phyloP scores from a whole-genome alignment of 1,140 invertebrate species.

The Myzus persicae region DNA sequence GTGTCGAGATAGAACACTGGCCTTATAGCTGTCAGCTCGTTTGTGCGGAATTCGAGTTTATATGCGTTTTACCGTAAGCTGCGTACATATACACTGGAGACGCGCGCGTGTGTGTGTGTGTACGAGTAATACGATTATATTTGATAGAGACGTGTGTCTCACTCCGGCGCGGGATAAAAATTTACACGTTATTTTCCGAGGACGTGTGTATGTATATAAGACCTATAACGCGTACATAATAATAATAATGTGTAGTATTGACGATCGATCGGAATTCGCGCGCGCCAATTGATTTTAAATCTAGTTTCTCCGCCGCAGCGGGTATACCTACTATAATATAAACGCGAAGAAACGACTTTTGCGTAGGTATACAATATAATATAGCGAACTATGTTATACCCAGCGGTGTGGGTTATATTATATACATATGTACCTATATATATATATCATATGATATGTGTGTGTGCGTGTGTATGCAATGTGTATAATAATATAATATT shows the following conservation, averaged over 20 bases:
- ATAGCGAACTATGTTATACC: neutral
- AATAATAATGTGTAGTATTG: neutral
- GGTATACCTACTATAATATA: too few species aligned
- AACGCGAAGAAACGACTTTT: neutral
- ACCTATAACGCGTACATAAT: neutral
- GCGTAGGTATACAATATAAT: too few species aligned
- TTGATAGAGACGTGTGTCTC: slow-evolving; percentile 20
- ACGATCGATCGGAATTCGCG: slow-evolving; percentile 2
- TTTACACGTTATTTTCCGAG: neutral
- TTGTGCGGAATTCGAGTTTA: slow-evolving; percentile 31
- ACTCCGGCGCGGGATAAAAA: neutral
- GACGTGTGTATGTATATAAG: neutral
- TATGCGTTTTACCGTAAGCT: neutral
- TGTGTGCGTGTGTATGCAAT: neutral
- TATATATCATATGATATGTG: neutral
- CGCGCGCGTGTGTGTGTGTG: neutral
- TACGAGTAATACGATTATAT: neutral
- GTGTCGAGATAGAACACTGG: neutral
- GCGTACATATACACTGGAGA: neutral
- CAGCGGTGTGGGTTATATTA: neutral
- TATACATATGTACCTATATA: too few species aligned
- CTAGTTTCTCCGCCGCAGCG: neutral
- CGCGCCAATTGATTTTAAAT: neutral
- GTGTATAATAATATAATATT: neutral
- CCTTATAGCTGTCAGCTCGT: neutral